phyloP scores from a whole-genome alignment of 2,888 invertebrate species.

The Laothoe populi region DNA sequence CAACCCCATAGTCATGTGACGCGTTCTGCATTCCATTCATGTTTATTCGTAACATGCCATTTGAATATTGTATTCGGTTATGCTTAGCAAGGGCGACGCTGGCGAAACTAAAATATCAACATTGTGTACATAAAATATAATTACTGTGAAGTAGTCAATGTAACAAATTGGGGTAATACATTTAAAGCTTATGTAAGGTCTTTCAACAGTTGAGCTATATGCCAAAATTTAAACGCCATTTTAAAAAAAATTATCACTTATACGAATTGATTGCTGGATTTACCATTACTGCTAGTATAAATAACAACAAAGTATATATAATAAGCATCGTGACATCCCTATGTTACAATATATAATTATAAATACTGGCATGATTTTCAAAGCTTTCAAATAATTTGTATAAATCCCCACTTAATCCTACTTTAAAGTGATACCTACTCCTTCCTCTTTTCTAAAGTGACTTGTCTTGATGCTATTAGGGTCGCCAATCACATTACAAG shows the following conservation, averaged over 20 bases:
- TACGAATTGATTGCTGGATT: too few species aligned
- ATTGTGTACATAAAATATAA: not conserved
- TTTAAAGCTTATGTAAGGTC: not conserved
- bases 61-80: conserved; percentile 12
- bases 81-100: not conserved
- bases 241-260: too few species aligned
- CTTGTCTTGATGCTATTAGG: conserved; percentile 17
- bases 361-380: not conserved
- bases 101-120: not conserved
- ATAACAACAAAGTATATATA: too few species aligned
- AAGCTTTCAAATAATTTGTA: not conserved
- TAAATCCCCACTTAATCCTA: not conserved
- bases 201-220: not conserved
- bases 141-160: not conserved
- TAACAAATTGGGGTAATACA: not conserved
- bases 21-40: conserved; percentile 7
- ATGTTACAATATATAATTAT: too few species aligned
- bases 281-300: too few species aligned
- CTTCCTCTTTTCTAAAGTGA: conserved; percentile 22
- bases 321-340: too few species aligned
- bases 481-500: conserved; percentile 22
- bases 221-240: too few species aligned
- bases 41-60: conserved; percentile 6
- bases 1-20: not conserved
- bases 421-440: conserved; percentile 17